Conservation (phyloP, 2,113 vertebrate species). For the Odobenus rosmarus region DNA sequence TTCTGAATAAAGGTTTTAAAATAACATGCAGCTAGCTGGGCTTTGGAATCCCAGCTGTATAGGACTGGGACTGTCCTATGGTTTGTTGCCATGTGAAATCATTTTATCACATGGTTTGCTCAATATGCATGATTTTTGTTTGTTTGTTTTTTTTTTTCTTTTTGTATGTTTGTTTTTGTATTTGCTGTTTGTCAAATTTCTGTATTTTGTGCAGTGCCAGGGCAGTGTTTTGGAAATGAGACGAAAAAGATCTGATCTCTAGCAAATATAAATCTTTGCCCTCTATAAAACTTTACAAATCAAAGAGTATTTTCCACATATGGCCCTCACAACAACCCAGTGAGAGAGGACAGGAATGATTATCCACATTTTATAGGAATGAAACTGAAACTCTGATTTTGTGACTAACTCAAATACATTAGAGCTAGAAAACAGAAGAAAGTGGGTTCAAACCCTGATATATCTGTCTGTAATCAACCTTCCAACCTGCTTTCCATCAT, state of each 20-base stretch:
- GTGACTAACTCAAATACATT: not conserved
- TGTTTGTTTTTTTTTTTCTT: not conserved
- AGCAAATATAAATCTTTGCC: not conserved
- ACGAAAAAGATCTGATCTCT: not conserved
- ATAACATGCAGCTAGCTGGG: not conserved
- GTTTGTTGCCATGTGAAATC: not conserved
- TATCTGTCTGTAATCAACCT: not conserved
- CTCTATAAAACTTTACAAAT: not conserved
- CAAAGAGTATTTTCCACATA: not conserved
- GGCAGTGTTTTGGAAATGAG: not conserved
- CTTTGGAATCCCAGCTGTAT: not conserved
- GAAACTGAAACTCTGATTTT: constrained; percentile 16
- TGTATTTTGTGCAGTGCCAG: not conserved
- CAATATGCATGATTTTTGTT: not conserved
- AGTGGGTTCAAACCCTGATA: not conserved
- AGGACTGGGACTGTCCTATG: not conserved
- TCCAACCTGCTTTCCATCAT: not conserved
- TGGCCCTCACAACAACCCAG: not conserved
- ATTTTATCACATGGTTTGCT: not conserved
- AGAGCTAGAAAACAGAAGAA: not conserved
- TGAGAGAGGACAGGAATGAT: not conserved
- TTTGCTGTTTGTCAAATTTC: not conserved
- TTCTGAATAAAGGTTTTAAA: not conserved
- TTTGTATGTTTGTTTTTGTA: not conserved
- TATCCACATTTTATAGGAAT: not conserved